phyloP scores from a whole-genome alignment of 2,113 vertebrate species.

The Cyrtonyx montezumae region DNA sequence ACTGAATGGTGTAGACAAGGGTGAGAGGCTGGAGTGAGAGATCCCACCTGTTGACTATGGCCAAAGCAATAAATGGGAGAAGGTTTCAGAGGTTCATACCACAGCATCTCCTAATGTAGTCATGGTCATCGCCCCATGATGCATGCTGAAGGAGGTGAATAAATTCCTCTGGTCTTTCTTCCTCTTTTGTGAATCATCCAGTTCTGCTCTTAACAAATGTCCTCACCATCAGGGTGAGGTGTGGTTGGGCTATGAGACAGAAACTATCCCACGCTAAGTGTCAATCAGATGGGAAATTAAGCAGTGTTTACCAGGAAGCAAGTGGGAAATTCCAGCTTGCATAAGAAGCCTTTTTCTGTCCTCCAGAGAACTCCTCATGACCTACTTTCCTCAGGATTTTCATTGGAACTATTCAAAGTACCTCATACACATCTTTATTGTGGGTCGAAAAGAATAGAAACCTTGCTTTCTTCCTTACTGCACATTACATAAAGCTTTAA shows the following conservation, averaged over 20 bases:
- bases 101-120: background rate
- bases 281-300: background rate
- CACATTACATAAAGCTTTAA: slow-evolving; percentile 59
- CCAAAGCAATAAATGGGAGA: background rate
- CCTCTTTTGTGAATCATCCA: background rate
- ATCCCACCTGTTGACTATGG: accelerated
- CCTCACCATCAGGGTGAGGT: background rate
- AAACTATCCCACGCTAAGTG: background rate
- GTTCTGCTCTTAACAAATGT: background rate
- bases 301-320: background rate
- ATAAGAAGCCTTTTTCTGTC: background rate
- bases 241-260: background rate
- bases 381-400: slow-evolving; percentile 22
- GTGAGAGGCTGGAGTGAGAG: background rate
- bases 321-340: slow-evolving; percentile 25
- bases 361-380: background rate
- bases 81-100: background rate
- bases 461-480: background rate
- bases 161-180: background rate
- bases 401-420: background rate
- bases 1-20: background rate
- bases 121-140: no score
- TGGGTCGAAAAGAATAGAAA: background rate
- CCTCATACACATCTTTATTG: background rate
- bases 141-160: background rate